phyloP scores from a whole-genome alignment of 2,888 invertebrate genomes.

The Mesoligia furuncula region DNA sequence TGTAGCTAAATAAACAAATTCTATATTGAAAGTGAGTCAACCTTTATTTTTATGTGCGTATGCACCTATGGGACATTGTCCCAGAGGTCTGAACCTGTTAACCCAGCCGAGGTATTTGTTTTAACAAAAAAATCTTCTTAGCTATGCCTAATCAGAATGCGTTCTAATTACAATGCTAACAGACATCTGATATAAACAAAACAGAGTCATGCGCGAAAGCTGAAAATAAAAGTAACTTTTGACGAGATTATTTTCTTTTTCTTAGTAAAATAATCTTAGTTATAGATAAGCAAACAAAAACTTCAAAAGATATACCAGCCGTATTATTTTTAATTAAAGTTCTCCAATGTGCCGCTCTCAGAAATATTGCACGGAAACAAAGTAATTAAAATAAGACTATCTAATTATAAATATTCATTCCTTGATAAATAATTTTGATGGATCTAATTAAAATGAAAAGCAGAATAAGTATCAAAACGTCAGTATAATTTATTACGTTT shows the following conservation, averaged over 20 bases:
- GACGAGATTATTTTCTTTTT: background rate
- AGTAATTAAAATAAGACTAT: constrained; percentile 51
- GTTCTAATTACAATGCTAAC: background rate
- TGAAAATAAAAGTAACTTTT: constrained; percentile 2
- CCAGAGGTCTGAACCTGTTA: background rate
- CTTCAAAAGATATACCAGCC: constrained; percentile 7
- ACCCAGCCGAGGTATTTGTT: background rate
- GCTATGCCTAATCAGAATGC: no score
- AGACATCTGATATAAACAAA: background rate
- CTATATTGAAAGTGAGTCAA: background rate
- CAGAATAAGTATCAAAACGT: constrained; percentile 89
- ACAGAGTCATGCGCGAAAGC: background rate
- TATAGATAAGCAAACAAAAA: background rate
- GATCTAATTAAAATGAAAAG: constrained; percentile 76
- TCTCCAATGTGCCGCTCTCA: constrained; percentile 11
- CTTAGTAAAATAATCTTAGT: background rate
- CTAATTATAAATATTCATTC: constrained; percentile 43
- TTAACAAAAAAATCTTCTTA: background rate
- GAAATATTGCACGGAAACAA: constrained; percentile 36
- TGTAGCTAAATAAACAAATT: background rate
- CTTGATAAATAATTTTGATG: constrained; percentile 56
- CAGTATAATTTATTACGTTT: constrained; percentile 90
- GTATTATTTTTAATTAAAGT: constrained; percentile 33
- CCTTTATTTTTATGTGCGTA: background rate
- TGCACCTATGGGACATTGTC: background rate